Conservation (phyloP, 2,888 invertebrate species). For the Plebejus anna region DNA sequence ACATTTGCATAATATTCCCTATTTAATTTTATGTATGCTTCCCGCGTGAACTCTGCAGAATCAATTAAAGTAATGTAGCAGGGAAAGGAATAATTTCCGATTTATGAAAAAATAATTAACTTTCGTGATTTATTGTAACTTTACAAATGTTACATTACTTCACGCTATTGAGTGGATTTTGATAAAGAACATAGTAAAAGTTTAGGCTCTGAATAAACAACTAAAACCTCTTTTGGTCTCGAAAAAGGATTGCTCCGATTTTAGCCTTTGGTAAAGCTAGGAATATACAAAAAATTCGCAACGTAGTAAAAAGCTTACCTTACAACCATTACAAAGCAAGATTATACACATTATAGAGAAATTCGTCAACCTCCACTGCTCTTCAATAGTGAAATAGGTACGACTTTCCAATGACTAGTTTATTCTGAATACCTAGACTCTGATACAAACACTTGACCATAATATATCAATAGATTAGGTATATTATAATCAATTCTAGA, state of each 20-base stretch:
- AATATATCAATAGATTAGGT: too few species aligned
- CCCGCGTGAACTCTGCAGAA: too few species aligned
- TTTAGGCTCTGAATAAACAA: not conserved
- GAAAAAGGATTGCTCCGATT: not conserved
- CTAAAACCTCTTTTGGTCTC: not conserved
- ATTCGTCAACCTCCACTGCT: constrained; percentile 28
- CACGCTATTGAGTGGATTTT: too few species aligned
- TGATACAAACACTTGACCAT: not conserved
- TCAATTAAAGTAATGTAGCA: too few species aligned
- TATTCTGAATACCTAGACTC: not conserved
- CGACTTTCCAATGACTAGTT: constrained; percentile 4
- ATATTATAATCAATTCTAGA: too few species aligned
- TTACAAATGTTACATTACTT: too few species aligned
- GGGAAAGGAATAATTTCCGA: too few species aligned
- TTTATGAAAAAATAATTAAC: too few species aligned
- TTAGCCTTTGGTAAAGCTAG: not conserved
- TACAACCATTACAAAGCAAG: constrained; percentile 25
- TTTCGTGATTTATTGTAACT: too few species aligned
- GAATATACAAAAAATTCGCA: not conserved
- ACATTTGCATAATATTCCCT: too few species aligned
- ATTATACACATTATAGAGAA: constrained; percentile 28
- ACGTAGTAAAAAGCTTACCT: not conserved
- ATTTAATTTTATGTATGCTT: too few species aligned
- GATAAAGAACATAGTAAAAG: not conserved
- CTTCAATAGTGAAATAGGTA: constrained; percentile 13